Base-by-base conservation (phyloP, 2,113 vertebrate species). In the Caranx ignobilis region DNA sequence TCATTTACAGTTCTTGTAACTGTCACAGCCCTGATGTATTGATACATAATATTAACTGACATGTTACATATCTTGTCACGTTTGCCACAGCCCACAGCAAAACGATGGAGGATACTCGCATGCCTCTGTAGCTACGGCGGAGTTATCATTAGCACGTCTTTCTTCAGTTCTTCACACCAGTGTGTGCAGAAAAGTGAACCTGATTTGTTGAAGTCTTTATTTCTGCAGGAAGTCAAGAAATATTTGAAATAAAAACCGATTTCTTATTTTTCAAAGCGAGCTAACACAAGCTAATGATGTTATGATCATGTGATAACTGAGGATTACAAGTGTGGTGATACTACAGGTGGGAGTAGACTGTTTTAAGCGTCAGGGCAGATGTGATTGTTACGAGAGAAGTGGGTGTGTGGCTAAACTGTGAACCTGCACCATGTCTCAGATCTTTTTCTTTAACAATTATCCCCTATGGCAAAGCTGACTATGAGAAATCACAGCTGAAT, bases 401-500 rank as follows among this genome's bases (percentile, higher is more conserved):
- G 37, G 37, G 37, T 37, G 6, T 37, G 39, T 41, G 39, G 39
- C 8, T 41, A 10, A 41, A 86, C 71, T 10, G 54, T 61, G 82
- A 78, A 83, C 67, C 55, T 12, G 65, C 69, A 39, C 31, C 52
- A 6, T 60, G 61, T 73, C 59, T 75, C 56, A 77, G 69, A 86
- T 88, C 62, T 60, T 75, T 73, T 74, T 67, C 76, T 61, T 71
- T 82, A 75, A 82, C 75, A 82, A 88, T 87, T 81, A 86, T 87
- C 86, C 77, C 90, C 76, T 47, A 83, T 71, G 84, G 87, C 79
- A 69, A 82, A 52, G 16, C 84, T 52, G 86, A 78, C 79, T 39
- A 61, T 84, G 79, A 85, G 70, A 80, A 89, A 93, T 84, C 88
- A 89, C 85, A 86, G 87, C 75, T 82, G 66, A 90, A 89, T 75